Evolutionary conservation across 2,888 invertebrate species (phyloP), one percentile per base, ranked within the genome.

Genomic region (Standfussiana lucernea): DNA sequence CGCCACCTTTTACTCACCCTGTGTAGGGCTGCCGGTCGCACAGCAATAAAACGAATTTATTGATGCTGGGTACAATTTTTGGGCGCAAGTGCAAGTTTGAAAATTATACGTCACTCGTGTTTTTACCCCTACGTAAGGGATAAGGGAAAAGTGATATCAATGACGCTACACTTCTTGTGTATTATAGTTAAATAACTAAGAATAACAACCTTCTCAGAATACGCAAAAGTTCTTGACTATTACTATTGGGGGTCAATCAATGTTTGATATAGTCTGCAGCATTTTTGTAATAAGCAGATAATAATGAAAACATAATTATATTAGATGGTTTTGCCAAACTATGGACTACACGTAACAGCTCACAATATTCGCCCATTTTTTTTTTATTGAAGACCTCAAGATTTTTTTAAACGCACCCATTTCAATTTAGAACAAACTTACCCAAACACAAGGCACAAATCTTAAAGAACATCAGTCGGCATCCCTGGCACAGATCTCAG

Each of bases 1-100:
- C 89, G 90, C 91, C 93, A 94, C 94, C 94, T 95, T 90, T 87
- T 86, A 87, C 89, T 90, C 86, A 79, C 86, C 79, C 84, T 86
- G 85, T 80, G 85, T 90, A 92, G 92, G 92, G 90, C 90, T 91
- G 90, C 80, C 82, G 73, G 78, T 66, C 80, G 86, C 83, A 87
- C 59, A 80, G 73, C 86, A 84, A 88, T 89, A 88, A 88, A 88
- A 88, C 62, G 62, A 75, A 88, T 84, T 86, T 89, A 87, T 89
- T 88, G 80, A 72, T 45, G 83, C 69, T 78, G 75, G 64, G 67
- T 75, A 78, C 59, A 47, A 72, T 83, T 82, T 86, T 80, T 79
- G 77, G 75, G 77, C 69, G 59, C 73, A 81, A 89, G 82, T 85
- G 89, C 84, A 85, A 79, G 81, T 77, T 81, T 64, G 67, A 32